These are phyloP conservation scores for Phaonia tiefii DNA, from an alignment of 2,888 invertebrate genomes.

Conservation along the genomic window DNA sequence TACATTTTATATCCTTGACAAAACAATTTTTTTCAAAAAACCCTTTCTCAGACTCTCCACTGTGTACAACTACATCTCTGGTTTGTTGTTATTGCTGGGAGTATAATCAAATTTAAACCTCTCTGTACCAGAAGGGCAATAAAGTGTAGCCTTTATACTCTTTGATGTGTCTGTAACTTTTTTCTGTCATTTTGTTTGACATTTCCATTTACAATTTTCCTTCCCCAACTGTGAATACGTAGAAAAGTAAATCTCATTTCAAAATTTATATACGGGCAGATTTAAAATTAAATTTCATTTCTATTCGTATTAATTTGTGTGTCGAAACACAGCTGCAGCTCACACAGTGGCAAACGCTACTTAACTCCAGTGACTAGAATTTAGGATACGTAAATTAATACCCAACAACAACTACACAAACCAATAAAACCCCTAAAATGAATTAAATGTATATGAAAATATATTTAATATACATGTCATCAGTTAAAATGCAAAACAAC, in stretches of 20 bases:
- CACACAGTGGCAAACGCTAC: slow-evolving; percentile 64
- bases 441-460: background rate
- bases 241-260: slow-evolving; percentile 44
- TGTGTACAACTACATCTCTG: no score
- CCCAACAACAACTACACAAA: background rate
- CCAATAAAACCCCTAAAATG: slow-evolving; percentile 22
- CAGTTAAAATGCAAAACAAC: no score
- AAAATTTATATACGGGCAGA: slow-evolving; percentile 60
- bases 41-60: no score
- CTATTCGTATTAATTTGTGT: background rate
- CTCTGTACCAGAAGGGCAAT: no score
- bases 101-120: no score
- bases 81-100: no score
- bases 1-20: no score
- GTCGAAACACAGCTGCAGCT: slow-evolving; percentile 61
- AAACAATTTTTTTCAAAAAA: no score
- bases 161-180: no score
- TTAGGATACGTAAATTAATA: slow-evolving; percentile 64
- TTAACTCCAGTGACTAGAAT: slow-evolving; percentile 65
- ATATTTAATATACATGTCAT: background rate
- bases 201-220: slow-evolving; percentile 54
- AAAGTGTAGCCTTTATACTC: no score
- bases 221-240: slow-evolving; percentile 28
- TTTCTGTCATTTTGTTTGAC: slow-evolving; percentile 12
- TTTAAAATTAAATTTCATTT: slow-evolving; percentile 44